Evolutionary conservation across 2,888 invertebrate genomes (phyloP), one percentile per base, ranked within the genome.

Genomic region (Lasioglossum oenotherae): DNA sequence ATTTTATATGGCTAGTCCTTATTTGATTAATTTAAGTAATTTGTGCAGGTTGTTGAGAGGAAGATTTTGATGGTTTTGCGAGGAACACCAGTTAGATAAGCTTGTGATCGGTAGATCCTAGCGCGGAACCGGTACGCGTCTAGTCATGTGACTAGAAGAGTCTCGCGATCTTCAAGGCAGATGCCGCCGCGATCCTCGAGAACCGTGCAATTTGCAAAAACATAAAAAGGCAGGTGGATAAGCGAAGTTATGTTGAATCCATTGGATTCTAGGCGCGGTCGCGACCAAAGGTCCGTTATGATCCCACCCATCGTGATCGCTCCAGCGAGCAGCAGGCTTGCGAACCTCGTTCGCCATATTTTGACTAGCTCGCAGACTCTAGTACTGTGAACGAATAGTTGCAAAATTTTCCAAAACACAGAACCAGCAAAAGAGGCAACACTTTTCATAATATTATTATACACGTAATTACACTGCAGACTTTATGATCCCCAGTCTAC

Each of bases 241-340:
- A 86, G 81, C 82, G 74, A 87, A 89, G 90, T 89, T 90, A 90
- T 89, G 90, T 87, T 87, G 89, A 80, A 86, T 90, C 83, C 90
- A 93, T 92, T 90, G 91, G 88, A 90, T 91, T 91, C 93, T 93
- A 94, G 94, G 94, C 91, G 94, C 93, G 94, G 94, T 92, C 90
- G 88, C 76, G 82, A 74, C 80, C 81, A 89, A 87, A 87, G 91
- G 87, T 89, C 93, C 93, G 93, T 93, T 93, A 93, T 92, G 90
- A 93, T 92, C 91, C 92, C 91, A 89, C 91, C 91, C 89, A 90
- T 73, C 64, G 67, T 82, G 67, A 89, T 82, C 88, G 90, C 86
- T 89, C 49, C 86, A 89, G 83, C 87, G 87, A 85, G 82, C 86
- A 91, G 77, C 78, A 86, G 75, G 84, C 76, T 89, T 86, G 82